phyloP scores from a whole-genome alignment of 2,797 vertebrate genomes.

The Urosaurus nigricauda region DNA sequence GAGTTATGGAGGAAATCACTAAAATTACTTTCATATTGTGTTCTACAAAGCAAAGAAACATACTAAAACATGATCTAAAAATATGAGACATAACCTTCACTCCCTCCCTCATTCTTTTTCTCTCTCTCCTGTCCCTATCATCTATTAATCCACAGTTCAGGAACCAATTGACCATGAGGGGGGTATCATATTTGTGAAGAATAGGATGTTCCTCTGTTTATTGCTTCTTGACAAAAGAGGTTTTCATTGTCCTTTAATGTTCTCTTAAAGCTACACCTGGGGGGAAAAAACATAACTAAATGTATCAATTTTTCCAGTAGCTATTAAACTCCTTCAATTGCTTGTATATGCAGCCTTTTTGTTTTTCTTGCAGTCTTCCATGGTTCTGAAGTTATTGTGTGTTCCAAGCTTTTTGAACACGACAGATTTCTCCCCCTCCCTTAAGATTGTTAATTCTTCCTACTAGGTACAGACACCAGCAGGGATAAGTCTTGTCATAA shows the following conservation, averaged over 20 bases:
- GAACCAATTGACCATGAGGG: neutral
- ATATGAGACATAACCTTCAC: neutral
- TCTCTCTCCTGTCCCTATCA: too few relatives aligned
- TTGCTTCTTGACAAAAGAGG: neutral
- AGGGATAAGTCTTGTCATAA: neutral
- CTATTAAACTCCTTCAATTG: neutral
- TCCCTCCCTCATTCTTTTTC: too few relatives aligned
- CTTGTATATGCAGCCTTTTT: neutral
- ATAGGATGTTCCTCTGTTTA: neutral
- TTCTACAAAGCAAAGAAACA: neutral
- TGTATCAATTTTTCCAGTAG: neutral
- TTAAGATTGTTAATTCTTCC: neutral
- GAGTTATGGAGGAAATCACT: neutral
- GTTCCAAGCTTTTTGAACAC: constrained; percentile 1
- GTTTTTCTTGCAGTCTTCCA: neutral
- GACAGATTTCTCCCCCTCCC: constrained; percentile 2
- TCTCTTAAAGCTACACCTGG: neutral
- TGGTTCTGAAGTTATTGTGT: neutral
- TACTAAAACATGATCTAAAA: neutral
- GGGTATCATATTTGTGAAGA: neutral
- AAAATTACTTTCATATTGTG: neutral
- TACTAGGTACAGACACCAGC: constrained; percentile 4
- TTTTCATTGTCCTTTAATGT: constrained; percentile 33
- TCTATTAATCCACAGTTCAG: neutral
- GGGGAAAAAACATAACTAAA: neutral